Base-by-base conservation (phyloP, 2,888 invertebrate genomes). In the Thecophora atra region DNA sequence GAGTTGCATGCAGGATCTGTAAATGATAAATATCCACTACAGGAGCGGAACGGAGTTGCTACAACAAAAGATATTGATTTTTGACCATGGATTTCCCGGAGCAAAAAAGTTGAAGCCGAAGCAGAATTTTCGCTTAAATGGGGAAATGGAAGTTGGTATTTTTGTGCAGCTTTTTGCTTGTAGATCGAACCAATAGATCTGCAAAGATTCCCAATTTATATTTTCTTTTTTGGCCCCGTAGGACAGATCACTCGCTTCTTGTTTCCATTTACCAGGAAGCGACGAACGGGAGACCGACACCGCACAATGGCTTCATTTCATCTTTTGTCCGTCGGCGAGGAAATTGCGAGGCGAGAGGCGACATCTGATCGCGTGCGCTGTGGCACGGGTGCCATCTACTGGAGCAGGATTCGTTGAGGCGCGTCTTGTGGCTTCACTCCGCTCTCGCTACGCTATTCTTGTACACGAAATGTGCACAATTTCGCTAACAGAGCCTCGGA, bases 321-420 rank as follows among this genome's bases (percentile, higher is more conserved):
- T 51, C 15, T 17, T n/a, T 13, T 44, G 42, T 21, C 17, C 30
- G 28, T n/a, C 24, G 63, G 17, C 30, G 26, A 42, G 30, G 7
- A 64, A 65, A 51, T n/a, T 37, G 56, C 21, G 70, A 28, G 71
- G 71, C 58, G 65, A 71, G 65, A 47, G 71, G 65, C 71, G 71
- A 58, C 65, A 71, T 71, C 58, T 64, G 71, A 71, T 71, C 71
- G 65, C 71, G 71, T 65, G 71, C 64, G 21, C 58, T 28, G 65
- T 30, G 71, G 71, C 71, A 65, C 71, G 65, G 65, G 65, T 58
- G 63, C 64, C 37, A 37, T 37, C 42, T 17, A 24, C 42, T 44
- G 24, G 21, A 44, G 30, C 56, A 30, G 68, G 52, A 68, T 68
- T 30, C 44, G 42, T 21, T 19, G 54, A 30, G 26, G 24, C 19